These are phyloP conservation scores for Coecobrya sp. DNA, from an alignment of 2,888 invertebrate genomes.

Conservation along the genomic window DNA sequence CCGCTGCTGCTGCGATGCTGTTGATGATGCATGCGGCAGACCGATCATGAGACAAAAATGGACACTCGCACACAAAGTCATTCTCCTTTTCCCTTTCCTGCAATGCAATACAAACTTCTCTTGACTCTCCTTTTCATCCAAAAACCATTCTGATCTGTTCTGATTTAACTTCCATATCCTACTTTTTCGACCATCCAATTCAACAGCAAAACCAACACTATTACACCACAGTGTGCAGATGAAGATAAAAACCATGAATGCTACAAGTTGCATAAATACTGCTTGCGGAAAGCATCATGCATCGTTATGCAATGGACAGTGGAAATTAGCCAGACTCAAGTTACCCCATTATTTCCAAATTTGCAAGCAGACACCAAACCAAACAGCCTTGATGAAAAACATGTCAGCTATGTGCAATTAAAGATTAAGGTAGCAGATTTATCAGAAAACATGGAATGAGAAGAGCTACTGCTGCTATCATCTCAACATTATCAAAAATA, in stretches of 20 bases:
- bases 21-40: neutral
- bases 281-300: no score
- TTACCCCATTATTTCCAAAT: neutral
- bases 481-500: constrained; percentile 25
- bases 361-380: no score
- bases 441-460: neutral
- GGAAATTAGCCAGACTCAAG: neutral
- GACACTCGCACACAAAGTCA: constrained; percentile 3
- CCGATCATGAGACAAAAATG: constrained; percentile 32
- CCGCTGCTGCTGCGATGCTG: neutral
- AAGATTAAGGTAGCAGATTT: neutral
- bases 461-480: neutral
- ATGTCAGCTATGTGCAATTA: no score
- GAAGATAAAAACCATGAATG: neutral
- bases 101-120: neutral
- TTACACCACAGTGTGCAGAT: neutral
- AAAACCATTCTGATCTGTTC: neutral
- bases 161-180: neutral
- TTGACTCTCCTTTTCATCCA: neutral
- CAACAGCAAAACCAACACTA: neutral
- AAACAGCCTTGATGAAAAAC: no score
- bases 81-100: neutral
- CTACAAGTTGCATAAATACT: neutral
- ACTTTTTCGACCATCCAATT: neutral
- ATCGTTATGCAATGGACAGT: no score